These are phyloP conservation scores for Patiria pectinifera DNA, from an alignment of 53 echinoderm and acorn worm species.

Conservation along the genomic window DNA sequence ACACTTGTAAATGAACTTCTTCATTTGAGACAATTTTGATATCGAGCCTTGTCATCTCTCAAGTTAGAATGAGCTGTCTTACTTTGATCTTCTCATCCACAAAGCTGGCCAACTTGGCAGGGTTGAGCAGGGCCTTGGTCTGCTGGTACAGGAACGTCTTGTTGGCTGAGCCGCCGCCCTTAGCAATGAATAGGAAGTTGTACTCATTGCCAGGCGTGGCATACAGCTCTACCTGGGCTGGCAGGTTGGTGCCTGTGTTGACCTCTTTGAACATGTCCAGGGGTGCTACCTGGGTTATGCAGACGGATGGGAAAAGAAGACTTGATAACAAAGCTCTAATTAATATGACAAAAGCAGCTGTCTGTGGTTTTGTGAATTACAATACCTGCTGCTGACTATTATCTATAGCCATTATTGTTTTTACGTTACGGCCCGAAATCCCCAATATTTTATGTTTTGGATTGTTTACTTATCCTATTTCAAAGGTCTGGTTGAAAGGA, in stretches of 20 bases:
- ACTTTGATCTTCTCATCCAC: constrained; percentile 99
- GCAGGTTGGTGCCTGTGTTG: constrained; percentile 97
- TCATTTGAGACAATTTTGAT: not conserved
- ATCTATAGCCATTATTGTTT: no score
- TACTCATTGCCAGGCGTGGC: constrained; percentile 91
- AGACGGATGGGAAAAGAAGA: not conserved
- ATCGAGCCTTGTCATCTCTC: not conserved
- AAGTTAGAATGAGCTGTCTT: not conserved
- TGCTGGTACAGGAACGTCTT: constrained; percentile 98
- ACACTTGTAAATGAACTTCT: no score
- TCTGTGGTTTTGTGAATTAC: no score
- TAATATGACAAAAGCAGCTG: no score
- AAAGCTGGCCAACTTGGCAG: constrained; percentile 88
- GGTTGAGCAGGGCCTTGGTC: constrained; percentile 96
- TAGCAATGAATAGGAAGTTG: constrained; percentile 94
- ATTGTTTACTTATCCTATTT: no score
- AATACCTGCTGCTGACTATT: no score
- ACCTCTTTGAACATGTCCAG: constrained; percentile 94
- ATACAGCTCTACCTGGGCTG: constrained; percentile 97
- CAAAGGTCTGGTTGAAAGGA: no score
- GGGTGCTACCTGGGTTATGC: constrained; percentile 81
- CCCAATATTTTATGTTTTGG: no score
- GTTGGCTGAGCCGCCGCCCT: constrained; percentile 99
- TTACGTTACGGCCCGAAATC: no score
- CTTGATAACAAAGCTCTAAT: no score